Conservation (phyloP, 2,113 vertebrate species). For the Limnothrissa miodon region DNA sequence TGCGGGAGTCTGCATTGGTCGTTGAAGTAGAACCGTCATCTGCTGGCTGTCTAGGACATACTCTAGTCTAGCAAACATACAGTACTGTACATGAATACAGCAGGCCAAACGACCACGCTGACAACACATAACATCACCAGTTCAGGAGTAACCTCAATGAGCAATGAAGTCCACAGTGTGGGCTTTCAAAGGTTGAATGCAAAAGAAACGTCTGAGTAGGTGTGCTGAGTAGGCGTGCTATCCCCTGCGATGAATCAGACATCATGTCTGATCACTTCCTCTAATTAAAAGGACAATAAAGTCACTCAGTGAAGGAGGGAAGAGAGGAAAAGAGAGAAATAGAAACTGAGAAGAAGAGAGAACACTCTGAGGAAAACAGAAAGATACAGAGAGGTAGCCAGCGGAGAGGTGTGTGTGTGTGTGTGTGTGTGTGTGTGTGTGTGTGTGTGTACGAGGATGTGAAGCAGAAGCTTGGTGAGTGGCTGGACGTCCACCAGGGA, state of each 20-base stretch:
- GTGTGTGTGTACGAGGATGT: constrained; percentile 15
- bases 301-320: constrained; percentile 18
- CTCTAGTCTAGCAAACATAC: neutral
- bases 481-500: constrained; percentile 57
- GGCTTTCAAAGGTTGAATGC: neutral
- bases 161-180: neutral
- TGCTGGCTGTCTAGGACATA: constrained; percentile 43
- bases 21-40: constrained; percentile 37
- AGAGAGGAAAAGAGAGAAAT: constrained; percentile 42
- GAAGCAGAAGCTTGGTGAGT: constrained; percentile 44
- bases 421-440: constrained; percentile 42
- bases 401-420: constrained; percentile 3
- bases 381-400: neutral
- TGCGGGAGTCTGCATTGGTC: constrained; percentile 25
- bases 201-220: neutral
- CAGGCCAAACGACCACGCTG: neutral
- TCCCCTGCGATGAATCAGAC: neutral
- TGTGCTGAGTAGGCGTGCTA: no score
- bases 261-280: constrained; percentile 26
- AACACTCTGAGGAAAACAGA: constrained; percentile 4
- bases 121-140: neutral
- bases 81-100: neutral
- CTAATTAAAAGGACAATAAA: neutral
- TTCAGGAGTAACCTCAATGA: no score
- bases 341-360: constrained; percentile 32